phyloP scores from a whole-genome alignment of 2,113 vertebrate genomes.

The Tor tambroides region DNA sequence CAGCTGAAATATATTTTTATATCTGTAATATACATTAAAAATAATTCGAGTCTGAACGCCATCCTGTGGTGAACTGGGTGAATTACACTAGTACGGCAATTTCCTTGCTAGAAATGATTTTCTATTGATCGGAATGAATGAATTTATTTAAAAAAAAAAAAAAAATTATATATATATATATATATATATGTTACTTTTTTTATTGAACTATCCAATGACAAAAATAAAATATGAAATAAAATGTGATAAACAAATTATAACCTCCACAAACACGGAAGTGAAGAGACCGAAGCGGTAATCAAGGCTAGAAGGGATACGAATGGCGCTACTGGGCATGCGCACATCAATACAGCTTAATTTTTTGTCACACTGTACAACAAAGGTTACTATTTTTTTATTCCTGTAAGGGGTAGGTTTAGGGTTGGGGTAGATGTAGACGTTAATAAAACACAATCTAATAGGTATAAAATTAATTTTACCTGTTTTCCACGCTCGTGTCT shows the following conservation, averaged over 20 bases:
- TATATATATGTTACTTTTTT: not conserved
- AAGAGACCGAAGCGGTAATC: too few relatives aligned
- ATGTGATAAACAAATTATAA: not conserved
- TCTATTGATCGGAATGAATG: not conserved
- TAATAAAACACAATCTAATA: too few relatives aligned
- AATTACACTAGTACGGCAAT: not conserved
- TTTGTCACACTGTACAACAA: not conserved
- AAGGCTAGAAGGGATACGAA: too few relatives aligned
- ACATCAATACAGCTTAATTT: too few relatives aligned
- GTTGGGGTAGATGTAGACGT: too few relatives aligned
- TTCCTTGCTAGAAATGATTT: not conserved
- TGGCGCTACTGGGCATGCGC: too few relatives aligned
- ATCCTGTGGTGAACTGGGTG: too few relatives aligned
- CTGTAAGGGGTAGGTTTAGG: too few relatives aligned
- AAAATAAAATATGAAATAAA: not conserved
- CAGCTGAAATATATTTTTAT: not conserved
- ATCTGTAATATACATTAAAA: too few relatives aligned
- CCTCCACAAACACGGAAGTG: too few relatives aligned
- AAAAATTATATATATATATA: too few relatives aligned
- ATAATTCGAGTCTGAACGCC: too few relatives aligned
- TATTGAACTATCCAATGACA: not conserved
- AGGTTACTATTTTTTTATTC: not conserved
- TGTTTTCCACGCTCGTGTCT: not conserved
- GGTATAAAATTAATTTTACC: not conserved
- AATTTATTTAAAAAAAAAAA: not conserved